Conservation (phyloP, 2,797 vertebrate genomes). For the Iguana delicatissima region DNA sequence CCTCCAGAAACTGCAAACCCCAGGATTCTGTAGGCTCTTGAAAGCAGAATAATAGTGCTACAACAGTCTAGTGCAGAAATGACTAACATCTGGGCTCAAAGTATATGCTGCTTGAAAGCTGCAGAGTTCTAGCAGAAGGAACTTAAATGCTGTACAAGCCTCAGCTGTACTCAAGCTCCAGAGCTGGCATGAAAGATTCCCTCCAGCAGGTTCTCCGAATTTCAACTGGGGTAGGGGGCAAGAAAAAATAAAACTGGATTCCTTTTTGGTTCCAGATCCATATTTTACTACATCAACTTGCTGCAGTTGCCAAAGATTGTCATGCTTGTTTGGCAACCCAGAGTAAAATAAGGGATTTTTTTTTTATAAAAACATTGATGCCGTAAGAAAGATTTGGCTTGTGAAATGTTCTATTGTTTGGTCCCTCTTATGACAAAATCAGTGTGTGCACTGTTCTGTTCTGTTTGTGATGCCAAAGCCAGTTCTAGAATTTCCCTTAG, state of each 20-base stretch:
- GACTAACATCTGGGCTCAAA: not conserved
- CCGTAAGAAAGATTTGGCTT: not conserved
- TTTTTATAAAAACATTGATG: not conserved
- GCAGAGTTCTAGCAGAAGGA: not conserved
- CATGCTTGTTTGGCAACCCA: slow-evolving; percentile 23
- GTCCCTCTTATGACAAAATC: not conserved
- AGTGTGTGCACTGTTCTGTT: not conserved
- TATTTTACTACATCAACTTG: slow-evolving; percentile 27
- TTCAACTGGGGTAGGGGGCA: slow-evolving; percentile 10
- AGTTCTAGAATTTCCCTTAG: not conserved
- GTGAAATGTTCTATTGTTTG: not conserved
- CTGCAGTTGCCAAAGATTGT: slow-evolving; percentile 19
- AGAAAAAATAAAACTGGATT: slow-evolving; percentile 35
- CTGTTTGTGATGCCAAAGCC: not conserved
- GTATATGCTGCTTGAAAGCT: not conserved
- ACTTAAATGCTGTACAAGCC: slow-evolving; percentile 4
- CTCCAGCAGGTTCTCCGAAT: slow-evolving; percentile 26
- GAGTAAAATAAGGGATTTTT: slow-evolving; percentile 20
- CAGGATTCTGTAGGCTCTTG: too few species aligned
- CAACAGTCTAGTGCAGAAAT: too few species aligned
- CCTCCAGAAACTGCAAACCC: too few species aligned
- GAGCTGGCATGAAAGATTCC: slow-evolving; percentile 20
- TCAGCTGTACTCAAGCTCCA: not conserved
- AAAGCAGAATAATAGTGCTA: too few species aligned
- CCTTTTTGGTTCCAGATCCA: slow-evolving; percentile 17